Evolutionary conservation across 2,797 vertebrate species (phyloP).

Genomic region (Alcedo quadribrachys): DNA sequence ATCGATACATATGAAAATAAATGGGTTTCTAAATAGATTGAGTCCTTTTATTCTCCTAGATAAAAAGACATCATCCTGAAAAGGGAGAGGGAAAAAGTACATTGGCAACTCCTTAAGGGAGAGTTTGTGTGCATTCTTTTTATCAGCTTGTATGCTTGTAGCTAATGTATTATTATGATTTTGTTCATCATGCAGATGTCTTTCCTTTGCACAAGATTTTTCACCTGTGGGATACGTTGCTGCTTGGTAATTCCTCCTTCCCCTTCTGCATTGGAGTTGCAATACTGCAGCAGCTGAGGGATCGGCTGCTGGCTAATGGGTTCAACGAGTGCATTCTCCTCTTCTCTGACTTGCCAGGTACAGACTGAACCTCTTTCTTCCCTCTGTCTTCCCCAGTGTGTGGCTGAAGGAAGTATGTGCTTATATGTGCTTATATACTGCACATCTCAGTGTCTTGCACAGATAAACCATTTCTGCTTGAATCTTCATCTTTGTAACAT

Average conservation of each 20-base stretch:
- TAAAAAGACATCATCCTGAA: neutral
- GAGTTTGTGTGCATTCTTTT: neutral
- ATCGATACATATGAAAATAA: neutral
- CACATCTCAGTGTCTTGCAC: neutral
- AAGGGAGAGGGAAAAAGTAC: neutral
- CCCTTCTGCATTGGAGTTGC: slow-evolving; percentile 98
- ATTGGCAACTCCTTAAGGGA: neutral
- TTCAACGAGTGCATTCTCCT: slow-evolving; percentile 99
- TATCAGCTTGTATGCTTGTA: neutral
- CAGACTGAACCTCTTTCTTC: neutral
- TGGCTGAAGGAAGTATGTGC: neutral
- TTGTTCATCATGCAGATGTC: slow-evolving; percentile 80
- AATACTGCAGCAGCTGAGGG: slow-evolving; percentile 94
- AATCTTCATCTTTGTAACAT: neutral
- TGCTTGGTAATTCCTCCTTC: slow-evolving; percentile 97
- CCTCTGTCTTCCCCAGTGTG: neutral
- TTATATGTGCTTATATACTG: neutral
- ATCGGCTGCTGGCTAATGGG: slow-evolving; percentile 94
- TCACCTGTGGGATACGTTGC: slow-evolving; percentile 96
- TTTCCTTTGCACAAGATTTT: slow-evolving; percentile 98
- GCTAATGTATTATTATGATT: neutral
- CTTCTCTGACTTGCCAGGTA: slow-evolving; percentile 98
- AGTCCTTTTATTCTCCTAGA: neutral
- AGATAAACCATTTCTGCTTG: neutral
- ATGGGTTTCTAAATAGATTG: neutral